Conservation (phyloP, 2,888 invertebrate species). For the Latheticus oryzae region DNA sequence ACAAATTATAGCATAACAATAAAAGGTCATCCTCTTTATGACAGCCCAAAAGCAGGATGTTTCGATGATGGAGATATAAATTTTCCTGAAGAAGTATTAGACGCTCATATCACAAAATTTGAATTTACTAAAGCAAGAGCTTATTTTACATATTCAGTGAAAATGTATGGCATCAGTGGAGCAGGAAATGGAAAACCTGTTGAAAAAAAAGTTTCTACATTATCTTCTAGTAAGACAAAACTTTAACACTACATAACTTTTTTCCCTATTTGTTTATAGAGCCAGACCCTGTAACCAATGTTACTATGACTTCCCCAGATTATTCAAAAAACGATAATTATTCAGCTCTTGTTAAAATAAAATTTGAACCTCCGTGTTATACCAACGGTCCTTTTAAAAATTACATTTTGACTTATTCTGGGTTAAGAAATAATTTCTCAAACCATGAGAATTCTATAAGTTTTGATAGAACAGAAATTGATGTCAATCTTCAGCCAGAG, state of each 20-base stretch:
- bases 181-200: slow-evolving; percentile 36
- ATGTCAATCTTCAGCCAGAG: slow-evolving; percentile 4
- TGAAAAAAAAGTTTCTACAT: neutral
- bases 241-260: neutral
- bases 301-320: neutral
- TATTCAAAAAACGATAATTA: slow-evolving; percentile 13
- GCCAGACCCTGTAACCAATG: slow-evolving; percentile 12
- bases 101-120: neutral
- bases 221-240: neutral
- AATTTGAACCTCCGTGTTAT: slow-evolving; percentile 51
- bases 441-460: neutral
- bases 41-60: too few relatives aligned
- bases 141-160: slow-evolving; percentile 37
- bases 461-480: neutral
- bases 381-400: slow-evolving; percentile 49
- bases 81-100: too few relatives aligned
- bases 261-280: slow-evolving; percentile 5
- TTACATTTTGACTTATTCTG: slow-evolving; percentile 41
- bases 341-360: slow-evolving; percentile 36
- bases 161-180: slow-evolving; percentile 30
- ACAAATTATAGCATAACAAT: slow-evolving; percentile 42
- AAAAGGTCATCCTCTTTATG: slow-evolving; percentile 32
- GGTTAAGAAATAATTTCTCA: slow-evolving; percentile 25
- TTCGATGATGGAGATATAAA: slow-evolving; percentile 4
- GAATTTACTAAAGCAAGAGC: slow-evolving; percentile 19